Percentiles rank a stretch among this genome's conserved stretches.
phyloP scores from a whole-genome alignment of 2,888 invertebrate species.

The Stenodema calcarata region DNA sequence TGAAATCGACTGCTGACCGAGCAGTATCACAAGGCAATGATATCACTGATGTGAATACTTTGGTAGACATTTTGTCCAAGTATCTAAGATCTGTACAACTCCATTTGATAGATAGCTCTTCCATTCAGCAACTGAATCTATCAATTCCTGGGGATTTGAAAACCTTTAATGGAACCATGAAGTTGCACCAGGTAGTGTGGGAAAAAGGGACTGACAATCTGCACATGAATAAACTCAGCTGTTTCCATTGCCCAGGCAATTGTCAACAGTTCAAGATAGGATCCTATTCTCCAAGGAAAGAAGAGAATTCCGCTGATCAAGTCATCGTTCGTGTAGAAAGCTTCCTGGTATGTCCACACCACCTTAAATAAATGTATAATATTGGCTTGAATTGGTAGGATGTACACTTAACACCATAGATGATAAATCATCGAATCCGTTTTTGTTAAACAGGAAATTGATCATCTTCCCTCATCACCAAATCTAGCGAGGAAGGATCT shows the following conservation, averaged over 20 bases:
- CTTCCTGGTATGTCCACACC: not conserved
- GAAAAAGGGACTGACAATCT: not conserved
- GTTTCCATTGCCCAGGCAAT: not conserved
- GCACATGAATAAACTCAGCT: not conserved
- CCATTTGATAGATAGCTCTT: not conserved
- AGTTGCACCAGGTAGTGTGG: not conserved
- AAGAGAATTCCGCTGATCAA: not conserved
- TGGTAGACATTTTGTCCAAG: not conserved
- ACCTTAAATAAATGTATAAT: too few species aligned
- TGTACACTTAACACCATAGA: too few species aligned
- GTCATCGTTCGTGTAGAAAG: not conserved
- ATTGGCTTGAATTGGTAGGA: too few species aligned
- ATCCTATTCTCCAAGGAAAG: not conserved
- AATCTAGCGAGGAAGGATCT: too few species aligned
- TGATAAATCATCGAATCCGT: too few species aligned
- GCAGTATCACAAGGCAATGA: not conserved
- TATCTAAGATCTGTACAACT: not conserved
- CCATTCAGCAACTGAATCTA: not conserved
- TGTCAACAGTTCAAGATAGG: not conserved
- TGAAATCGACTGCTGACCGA: not conserved
- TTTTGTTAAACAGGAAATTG: too few species aligned
- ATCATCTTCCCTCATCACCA: too few species aligned
- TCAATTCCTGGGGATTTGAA: not conserved
- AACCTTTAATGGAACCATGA: not conserved
- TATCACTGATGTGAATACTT: not conserved